Conservation (phyloP, 1,140 invertebrate species). For the Aphaenogaster floridana region DNA sequence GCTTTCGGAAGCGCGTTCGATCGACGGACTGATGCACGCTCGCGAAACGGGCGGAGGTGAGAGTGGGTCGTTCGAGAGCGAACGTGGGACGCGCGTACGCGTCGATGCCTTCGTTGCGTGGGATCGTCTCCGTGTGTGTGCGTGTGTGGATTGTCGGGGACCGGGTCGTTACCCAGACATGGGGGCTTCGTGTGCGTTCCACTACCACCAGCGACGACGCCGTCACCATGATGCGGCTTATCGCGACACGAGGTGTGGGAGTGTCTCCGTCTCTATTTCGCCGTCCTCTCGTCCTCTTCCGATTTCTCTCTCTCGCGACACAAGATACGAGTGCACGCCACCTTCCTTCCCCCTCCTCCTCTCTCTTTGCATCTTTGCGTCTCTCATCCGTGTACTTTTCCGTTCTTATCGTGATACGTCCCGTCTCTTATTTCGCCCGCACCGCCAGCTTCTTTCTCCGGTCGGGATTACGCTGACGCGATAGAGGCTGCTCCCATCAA, state of each 20-base stretch:
- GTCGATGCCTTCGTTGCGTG: constrained; percentile 79
- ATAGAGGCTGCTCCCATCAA: constrained; percentile 63
- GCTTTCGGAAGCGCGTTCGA: constrained; percentile 41
- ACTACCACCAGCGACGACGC: constrained; percentile 70
- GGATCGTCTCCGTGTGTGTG: constrained; percentile 79
- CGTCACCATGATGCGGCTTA: constrained; percentile 71
- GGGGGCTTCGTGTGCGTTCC: constrained; percentile 73
- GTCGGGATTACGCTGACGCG: constrained; percentile 42
- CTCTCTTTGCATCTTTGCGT: neutral
- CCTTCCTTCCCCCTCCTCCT: constrained; percentile 35
- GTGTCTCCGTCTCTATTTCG: constrained; percentile 67
- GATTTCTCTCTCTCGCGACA: constrained; percentile 51
- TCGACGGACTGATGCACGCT: constrained; percentile 30
- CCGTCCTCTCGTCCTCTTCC: constrained; percentile 35
- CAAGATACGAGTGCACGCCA: constrained; percentile 9
- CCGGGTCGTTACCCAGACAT: constrained; percentile 81
- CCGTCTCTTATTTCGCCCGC: constrained; percentile 64
- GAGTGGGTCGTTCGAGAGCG: constrained; percentile 77
- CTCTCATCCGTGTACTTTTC: constrained; percentile 48
- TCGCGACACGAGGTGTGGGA: constrained; percentile 74
- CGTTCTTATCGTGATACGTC: constrained; percentile 21
- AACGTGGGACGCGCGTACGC: constrained; percentile 80
- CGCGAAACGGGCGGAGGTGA: constrained; percentile 69
- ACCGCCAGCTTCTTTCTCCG: constrained; percentile 43
- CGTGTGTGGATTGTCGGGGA: constrained; percentile 65